Evolutionary conservation across 2,888 invertebrate species (phyloP).

Genomic region (Hylaea fasciaria): DNA sequence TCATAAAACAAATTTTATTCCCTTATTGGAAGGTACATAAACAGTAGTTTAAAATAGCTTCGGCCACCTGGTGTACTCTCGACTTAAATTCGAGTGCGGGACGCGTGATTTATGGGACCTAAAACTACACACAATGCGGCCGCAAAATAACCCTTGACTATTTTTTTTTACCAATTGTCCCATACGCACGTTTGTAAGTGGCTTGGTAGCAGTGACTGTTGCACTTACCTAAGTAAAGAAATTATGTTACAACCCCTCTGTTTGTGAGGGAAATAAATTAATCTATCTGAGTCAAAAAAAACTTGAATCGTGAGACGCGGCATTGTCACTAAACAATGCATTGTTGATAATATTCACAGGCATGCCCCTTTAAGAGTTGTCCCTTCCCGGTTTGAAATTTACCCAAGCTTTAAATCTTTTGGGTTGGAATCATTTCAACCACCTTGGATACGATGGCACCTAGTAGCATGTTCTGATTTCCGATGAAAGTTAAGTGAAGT

Average conservation of each 20-base stretch:
- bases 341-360: slow-evolving; percentile 46
- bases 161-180: slow-evolving; percentile 70
- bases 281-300: slow-evolving; percentile 50
- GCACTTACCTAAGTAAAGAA: slow-evolving; percentile 36
- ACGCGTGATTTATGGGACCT: slow-evolving; percentile 74
- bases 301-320: slow-evolving; percentile 44
- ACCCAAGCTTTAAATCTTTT: no score
- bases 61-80: slow-evolving; percentile 77
- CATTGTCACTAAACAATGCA: slow-evolving; percentile 42
- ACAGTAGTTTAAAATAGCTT: slow-evolving; percentile 74
- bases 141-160: slow-evolving; percentile 81
- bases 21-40: slow-evolving; percentile 69
- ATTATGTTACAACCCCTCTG: slow-evolving; percentile 54
- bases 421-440: slow-evolving; percentile 18
- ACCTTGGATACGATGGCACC: slow-evolving; percentile 13
- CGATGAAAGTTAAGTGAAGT: slow-evolving; percentile 30
- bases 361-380: slow-evolving; percentile 28
- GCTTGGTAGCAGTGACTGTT: slow-evolving; percentile 38
- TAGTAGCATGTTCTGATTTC: slow-evolving; percentile 10
- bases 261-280: slow-evolving; percentile 56
- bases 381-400: slow-evolving; percentile 9
- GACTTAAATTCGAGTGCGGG: slow-evolving; percentile 66
- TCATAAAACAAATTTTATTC: slow-evolving; percentile 76
- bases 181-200: slow-evolving; percentile 59
- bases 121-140: slow-evolving; percentile 71